Evolutionary conservation across 1,140 invertebrate species (phyloP).

Genomic region (Alviniconcha marisindica): DNA sequence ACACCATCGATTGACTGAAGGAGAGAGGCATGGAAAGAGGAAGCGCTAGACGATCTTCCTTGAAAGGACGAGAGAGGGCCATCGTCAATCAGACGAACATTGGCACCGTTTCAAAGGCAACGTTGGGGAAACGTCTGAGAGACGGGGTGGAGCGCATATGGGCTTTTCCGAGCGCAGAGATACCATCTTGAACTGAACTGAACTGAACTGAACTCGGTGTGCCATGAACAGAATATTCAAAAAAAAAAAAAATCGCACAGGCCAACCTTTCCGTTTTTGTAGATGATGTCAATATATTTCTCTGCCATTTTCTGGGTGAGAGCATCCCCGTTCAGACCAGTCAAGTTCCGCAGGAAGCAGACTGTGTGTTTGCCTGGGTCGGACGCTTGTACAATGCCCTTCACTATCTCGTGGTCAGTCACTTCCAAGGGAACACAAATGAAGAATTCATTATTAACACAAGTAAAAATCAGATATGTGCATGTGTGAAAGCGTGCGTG

Average conservation of each 20-base stretch:
- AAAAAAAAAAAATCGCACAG: neutral
- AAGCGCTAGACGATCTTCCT: no score
- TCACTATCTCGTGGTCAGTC: constrained; percentile 59
- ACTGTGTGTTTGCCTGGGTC: constrained; percentile 47
- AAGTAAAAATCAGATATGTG: neutral
- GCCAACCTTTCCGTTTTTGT: constrained; percentile 56
- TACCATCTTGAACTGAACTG: no score
- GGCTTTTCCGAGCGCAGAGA: no score
- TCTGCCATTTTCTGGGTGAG: constrained; percentile 45
- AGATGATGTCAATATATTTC: constrained; percentile 54
- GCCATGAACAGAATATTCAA: neutral
- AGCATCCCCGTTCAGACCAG: constrained; percentile 38
- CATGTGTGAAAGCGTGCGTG: no score
- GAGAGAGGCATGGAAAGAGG: no score
- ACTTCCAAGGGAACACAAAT: constrained; percentile 50
- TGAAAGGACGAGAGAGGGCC: no score
- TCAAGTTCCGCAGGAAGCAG: constrained; percentile 55
- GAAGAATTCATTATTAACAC: neutral
- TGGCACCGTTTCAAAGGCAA: no score
- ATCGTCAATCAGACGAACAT: no score
- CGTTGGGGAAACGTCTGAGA: no score
- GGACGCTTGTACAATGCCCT: constrained; percentile 51
- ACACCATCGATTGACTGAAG: no score
- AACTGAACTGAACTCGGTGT: no score
- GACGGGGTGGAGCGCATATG: no score